Evolutionary conservation across 2,797 vertebrate species (phyloP).

Genomic region (Chelon labrosus): DNA sequence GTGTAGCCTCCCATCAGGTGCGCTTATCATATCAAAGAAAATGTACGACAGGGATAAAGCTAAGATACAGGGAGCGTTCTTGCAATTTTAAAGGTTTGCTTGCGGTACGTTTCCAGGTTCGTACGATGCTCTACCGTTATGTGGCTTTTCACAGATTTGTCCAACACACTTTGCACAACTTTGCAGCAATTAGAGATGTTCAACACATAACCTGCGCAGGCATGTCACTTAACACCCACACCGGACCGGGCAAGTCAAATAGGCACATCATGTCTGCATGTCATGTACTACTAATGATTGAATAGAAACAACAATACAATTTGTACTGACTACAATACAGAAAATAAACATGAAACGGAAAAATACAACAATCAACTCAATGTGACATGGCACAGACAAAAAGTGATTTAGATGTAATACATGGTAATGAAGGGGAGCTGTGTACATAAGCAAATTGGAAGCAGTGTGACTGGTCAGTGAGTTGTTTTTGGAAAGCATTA

Average conservation of each 20-base stretch:
- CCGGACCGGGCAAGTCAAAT: conserved; percentile 8
- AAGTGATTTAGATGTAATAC: conserved; percentile 19
- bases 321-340: conserved; percentile 1
- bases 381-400: conserved; percentile 18
- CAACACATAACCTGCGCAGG: conserved; percentile 10
- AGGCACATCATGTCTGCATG: conserved; percentile 31
- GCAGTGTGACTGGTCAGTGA: conserved; percentile 2
- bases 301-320: conserved; percentile 16
- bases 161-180: conserved; percentile 24
- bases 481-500: conserved; percentile 3
- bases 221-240: conserved; percentile 3
- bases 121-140: conserved; percentile 12
- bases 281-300: conserved; percentile 12
- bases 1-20: conserved; percentile 3
- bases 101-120: conserved; percentile 11
- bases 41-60: conserved; percentile 34
- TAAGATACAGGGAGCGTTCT: conserved; percentile 23
- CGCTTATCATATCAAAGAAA: conserved; percentile 9
- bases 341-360: not conserved
- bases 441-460: conserved; percentile 16
- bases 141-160: conserved; percentile 26
- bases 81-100: conserved; percentile 9
- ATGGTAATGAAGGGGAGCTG: conserved; percentile 26
- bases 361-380: conserved; percentile 28
- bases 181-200: conserved; percentile 24